These are phyloP conservation scores for Sinocyclocheilus anshuiensis DNA, from an alignment of 2,113 vertebrate species.

Conservation along the genomic window DNA sequence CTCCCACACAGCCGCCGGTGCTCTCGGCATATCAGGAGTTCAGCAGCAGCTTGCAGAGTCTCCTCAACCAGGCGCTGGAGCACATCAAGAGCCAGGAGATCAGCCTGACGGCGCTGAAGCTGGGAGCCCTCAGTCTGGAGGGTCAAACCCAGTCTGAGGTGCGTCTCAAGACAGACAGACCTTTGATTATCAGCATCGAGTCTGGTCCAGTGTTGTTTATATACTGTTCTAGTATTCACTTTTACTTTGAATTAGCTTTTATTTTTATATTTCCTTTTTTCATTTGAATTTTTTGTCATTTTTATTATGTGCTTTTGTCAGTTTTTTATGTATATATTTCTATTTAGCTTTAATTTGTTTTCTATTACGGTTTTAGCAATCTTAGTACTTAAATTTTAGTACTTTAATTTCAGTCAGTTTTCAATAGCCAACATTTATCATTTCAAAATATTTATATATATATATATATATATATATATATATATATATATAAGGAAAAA, in stretches of 20 bases:
- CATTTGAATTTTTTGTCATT: too few species aligned
- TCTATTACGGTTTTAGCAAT: too few species aligned
- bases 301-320: neutral
- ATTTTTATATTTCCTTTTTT: neutral
- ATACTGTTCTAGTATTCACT: neutral
- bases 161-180: slow-evolving; percentile 48
- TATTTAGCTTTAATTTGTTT: too few species aligned
- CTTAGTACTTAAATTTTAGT: too few species aligned
- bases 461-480: too few species aligned
- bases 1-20: slow-evolving; percentile 80
- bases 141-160: slow-evolving; percentile 80
- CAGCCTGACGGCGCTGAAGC: slow-evolving; percentile 83
- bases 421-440: too few species aligned
- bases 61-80: slow-evolving; percentile 85
- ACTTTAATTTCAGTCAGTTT: too few species aligned
- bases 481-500: too few species aligned
- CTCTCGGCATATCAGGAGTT: slow-evolving; percentile 90
- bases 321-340: too few species aligned
- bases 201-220: neutral
- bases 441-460: too few species aligned
- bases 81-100: slow-evolving; percentile 88
- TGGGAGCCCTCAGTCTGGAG: slow-evolving; percentile 86
- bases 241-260: neutral
- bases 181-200: neutral
- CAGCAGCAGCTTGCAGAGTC: slow-evolving; percentile 82